Evolutionary conservation across 2,113 vertebrate genomes (phyloP).

Genomic region (Pampusana beccarii): DNA sequence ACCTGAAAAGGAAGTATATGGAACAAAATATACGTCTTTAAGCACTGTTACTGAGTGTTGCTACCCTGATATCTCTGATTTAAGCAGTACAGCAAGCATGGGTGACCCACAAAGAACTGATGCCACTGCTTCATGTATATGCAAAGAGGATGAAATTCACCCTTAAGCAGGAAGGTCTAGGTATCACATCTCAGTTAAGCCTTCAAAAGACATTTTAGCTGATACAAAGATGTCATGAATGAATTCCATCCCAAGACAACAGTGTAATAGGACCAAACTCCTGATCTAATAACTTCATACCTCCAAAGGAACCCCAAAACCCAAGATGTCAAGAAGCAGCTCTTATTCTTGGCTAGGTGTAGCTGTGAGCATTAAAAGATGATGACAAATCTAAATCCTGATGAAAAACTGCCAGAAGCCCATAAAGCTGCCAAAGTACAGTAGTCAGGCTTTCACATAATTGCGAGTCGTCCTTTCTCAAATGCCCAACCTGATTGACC

Average conservation of each 20-base stretch:
- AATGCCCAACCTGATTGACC: conserved; percentile 23
- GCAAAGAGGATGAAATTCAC: background rate
- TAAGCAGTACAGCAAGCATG: background rate
- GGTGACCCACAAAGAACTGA: background rate
- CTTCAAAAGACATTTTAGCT: background rate
- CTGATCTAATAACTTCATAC: background rate
- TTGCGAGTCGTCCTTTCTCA: conserved; percentile 23
- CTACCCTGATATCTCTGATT: background rate
- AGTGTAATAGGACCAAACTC: background rate
- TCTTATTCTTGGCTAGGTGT: background rate
- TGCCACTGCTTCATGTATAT: background rate
- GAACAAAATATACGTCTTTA: background rate
- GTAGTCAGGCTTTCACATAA: conserved; percentile 40
- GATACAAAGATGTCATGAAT: rapidly evolving
- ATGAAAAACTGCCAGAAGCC: conserved; percentile 5
- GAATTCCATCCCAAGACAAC: background rate
- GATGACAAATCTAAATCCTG: conserved; percentile 17
- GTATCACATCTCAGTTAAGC: background rate
- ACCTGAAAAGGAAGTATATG: background rate
- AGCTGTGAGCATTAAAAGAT: background rate
- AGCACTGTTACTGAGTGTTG: background rate
- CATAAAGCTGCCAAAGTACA: conserved; percentile 26
- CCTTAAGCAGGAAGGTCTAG: background rate
- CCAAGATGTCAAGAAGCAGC: background rate
- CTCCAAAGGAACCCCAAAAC: background rate